Evolutionary conservation across 2,888 invertebrate species (phyloP).

Genomic region (Polietes domitor): DNA sequence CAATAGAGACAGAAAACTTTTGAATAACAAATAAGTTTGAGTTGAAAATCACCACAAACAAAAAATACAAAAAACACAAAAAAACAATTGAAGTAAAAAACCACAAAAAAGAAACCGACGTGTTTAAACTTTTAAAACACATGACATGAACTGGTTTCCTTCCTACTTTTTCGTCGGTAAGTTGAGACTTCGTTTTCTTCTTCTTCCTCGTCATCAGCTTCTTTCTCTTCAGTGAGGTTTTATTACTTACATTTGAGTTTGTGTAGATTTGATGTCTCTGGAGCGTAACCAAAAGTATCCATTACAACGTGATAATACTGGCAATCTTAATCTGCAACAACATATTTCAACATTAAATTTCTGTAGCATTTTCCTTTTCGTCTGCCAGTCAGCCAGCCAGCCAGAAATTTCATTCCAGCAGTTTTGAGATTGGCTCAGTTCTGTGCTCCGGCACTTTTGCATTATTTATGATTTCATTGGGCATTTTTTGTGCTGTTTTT

Average conservation of each 20-base stretch:
- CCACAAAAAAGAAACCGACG: constrained; percentile 38
- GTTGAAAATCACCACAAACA: constrained; percentile 7
- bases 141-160: constrained; percentile 39
- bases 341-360: constrained; percentile 58
- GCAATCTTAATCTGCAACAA: constrained; percentile 64
- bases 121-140: constrained; percentile 61
- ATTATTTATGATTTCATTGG: constrained; percentile 66
- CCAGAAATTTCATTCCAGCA: constrained; percentile 24
- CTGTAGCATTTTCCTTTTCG: constrained; percentile 7
- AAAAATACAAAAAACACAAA: neutral
- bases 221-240: too few species aligned
- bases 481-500: constrained; percentile 31
- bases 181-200: constrained; percentile 7
- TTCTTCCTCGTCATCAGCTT: constrained; percentile 9
- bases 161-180: neutral
- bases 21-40: constrained; percentile 63
- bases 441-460: constrained; percentile 55
- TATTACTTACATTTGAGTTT: constrained; percentile 30
- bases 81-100: neutral
- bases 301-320: constrained; percentile 68
- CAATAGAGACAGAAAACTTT: constrained; percentile 53
- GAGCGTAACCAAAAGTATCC: constrained; percentile 63
- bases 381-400: neutral
- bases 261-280: constrained; percentile 52
- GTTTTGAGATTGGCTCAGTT: neutral